Conservation (phyloP, 2,797 vertebrate species). For the Scyliorhinus canicula region DNA sequence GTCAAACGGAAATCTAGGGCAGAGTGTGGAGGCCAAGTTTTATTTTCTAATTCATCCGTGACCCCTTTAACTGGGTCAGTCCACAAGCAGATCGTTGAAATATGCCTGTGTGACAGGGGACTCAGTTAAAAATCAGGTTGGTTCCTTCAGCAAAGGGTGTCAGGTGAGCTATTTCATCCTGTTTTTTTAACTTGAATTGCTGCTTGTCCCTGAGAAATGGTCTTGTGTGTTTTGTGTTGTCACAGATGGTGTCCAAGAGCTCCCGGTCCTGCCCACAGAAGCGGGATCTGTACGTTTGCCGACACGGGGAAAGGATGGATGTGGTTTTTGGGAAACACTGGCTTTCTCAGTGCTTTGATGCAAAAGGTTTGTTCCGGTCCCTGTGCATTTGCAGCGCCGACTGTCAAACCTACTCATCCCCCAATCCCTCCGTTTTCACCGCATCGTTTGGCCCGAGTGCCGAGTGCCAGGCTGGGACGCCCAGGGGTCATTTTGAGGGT, state of each 20-base stretch:
- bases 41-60: background rate
- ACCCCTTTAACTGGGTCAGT: background rate
- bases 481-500: background rate
- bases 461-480: background rate
- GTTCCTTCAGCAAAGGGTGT: background rate
- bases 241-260: slow-evolving; percentile 67
- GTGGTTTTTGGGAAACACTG: slow-evolving; percentile 98
- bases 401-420: background rate
- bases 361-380: slow-evolving; percentile 73
- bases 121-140: background rate
- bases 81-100: background rate
- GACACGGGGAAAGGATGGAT: slow-evolving; percentile 96
- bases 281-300: slow-evolving; percentile 89
- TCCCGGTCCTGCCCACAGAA: slow-evolving; percentile 71
- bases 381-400: background rate
- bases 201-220: background rate
- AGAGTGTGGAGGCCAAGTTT: background rate
- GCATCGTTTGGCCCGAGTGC: background rate
- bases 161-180: background rate
- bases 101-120: background rate
- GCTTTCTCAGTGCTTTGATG: slow-evolving; percentile 92
- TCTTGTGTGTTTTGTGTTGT: background rate
- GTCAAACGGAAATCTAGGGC: background rate
- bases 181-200: background rate
- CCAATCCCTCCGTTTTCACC: background rate